Conservation (phyloP, 2,113 vertebrate species). For the Gulo gulo region DNA sequence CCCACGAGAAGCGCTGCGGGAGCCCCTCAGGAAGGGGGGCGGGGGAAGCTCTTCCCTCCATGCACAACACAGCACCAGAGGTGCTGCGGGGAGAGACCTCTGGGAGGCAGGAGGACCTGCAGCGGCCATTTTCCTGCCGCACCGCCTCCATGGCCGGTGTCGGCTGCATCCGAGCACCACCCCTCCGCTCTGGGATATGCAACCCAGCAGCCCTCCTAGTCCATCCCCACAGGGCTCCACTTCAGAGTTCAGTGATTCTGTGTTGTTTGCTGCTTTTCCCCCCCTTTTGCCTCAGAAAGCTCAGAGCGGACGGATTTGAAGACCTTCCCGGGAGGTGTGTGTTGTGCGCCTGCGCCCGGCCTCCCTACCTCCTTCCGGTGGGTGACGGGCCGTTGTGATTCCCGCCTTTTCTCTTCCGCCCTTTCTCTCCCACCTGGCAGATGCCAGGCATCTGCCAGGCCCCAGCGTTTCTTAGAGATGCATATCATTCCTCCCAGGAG, state of each 20-base stretch:
- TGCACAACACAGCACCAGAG: constrained; percentile 4
- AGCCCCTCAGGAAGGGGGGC: not conserved
- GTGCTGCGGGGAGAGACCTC: constrained; percentile 22
- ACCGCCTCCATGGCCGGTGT: fast-evolving
- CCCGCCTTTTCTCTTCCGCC: not conserved
- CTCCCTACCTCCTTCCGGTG: not conserved
- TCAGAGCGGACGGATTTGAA: constrained; percentile 14
- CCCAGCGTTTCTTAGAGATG: constrained; percentile 58
- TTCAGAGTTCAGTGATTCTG: not conserved
- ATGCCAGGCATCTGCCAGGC: constrained; percentile 5
- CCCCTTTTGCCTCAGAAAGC: not conserved
- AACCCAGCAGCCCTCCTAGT: not conserved
- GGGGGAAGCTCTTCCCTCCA: not conserved
- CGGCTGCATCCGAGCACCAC: not conserved
- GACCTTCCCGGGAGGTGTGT: not conserved
- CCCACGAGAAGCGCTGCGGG: not conserved
- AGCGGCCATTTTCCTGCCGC: fast-evolving
- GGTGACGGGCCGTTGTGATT: constrained; percentile 34
- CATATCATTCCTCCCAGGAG: constrained; percentile 57
- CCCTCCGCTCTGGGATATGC: not conserved
- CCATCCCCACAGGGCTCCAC: not conserved
- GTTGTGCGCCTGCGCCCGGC: not conserved
- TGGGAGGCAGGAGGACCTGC: not conserved
- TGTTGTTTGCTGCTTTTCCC: not conserved
- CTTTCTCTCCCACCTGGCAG: not conserved